Evolutionary conservation across 1,140 invertebrate species (phyloP).

Genomic region (Scylla paramamosain): DNA sequence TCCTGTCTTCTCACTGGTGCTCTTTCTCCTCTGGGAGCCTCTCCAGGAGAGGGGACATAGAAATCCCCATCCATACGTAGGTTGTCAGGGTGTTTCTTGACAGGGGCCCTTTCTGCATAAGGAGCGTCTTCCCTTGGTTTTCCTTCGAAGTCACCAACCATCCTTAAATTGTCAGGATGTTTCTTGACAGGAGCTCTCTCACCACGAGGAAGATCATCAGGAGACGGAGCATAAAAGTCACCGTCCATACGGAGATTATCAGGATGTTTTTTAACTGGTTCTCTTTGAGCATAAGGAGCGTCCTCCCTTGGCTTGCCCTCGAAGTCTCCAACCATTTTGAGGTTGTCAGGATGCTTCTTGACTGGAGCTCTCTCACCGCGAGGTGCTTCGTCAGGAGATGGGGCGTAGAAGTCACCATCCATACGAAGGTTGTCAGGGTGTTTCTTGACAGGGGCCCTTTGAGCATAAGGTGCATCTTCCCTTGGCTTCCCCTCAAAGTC

Average conservation of each 20-base stretch:
- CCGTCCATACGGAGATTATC: conserved; percentile 61
- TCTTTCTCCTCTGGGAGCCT: conserved; percentile 71
- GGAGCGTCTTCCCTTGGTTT: conserved; percentile 53
- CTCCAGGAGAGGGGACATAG: conserved; percentile 52
- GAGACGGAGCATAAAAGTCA: conserved; percentile 64
- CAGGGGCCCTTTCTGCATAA: conserved; percentile 44
- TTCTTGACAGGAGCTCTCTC: conserved; percentile 58
- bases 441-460: conserved; percentile 55
- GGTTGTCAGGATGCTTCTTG: conserved; percentile 57
- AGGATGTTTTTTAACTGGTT: conserved; percentile 37
- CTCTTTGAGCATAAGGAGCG: conserved; percentile 52
- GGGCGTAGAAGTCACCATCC: conserved; percentile 52
- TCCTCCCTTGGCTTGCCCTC: conserved; percentile 47
- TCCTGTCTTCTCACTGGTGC: conserved; percentile 81
- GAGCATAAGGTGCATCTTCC: conserved; percentile 48
- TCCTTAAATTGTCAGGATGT: conserved; percentile 51
- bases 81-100: conserved; percentile 55
- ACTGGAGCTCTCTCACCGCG: conserved; percentile 47
- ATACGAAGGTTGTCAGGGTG: conserved; percentile 53
- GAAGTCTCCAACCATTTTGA: conserved; percentile 56
- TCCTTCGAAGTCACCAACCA: conserved; percentile 56
- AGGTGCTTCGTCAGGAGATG: conserved; percentile 32
- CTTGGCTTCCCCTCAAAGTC: conserved; percentile 45
- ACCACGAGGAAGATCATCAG: conserved; percentile 37
- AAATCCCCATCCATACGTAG: conserved; percentile 60